Evolutionary conservation across 2,888 invertebrate genomes (phyloP), one percentile per base, ranked within the genome.

Genomic region (Drosophila lutescens): DNA sequence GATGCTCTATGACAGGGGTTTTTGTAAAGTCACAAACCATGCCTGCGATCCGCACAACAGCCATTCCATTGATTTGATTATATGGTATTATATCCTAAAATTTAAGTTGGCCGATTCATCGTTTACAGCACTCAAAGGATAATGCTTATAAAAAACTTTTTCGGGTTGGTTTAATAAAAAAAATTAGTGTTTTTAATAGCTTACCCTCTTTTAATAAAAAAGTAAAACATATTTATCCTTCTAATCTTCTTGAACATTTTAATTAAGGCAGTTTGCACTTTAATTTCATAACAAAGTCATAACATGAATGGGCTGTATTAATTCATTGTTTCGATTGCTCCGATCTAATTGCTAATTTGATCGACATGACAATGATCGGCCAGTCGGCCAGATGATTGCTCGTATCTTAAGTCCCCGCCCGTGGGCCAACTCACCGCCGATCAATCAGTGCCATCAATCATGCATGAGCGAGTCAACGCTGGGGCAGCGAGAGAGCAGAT

Each of bases 391-490:
- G 58, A 59, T 59, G 58, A 67, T 65, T 55, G 55, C 43, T 26
- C 9, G 10, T 38, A 41, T 49, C 17, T 61, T 58, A 46, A 40
- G 57, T 53, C 49, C 53, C 32, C 49, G 49, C 50, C 58, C 20
- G 32, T 12, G 34, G 13, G 15, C 26, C 26, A 57, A 32, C 47
- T 20, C 40, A 30, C 49, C 41, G 49, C 41, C 63, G 65, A 53
- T 68, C 71, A 80, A 69, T 82, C 73, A 78, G 78, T 82, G 67
- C 76, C 78, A 83, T 78, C 80, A 83, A 74, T 80, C 79, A 79
- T 60, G 55, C 55, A 36, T 38, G 50, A 34, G 40, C 67, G 36
- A 55, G 44, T 60, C 49, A 30, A 50, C 49, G 49, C 17, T 44
- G 20, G 2, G 5, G 26, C 36, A 44, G 44, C 44, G 43, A 55